These are phyloP conservation scores for Rhinatrema bivittatum DNA, from an alignment of 2,797 vertebrate species.

Conservation along the genomic window DNA sequence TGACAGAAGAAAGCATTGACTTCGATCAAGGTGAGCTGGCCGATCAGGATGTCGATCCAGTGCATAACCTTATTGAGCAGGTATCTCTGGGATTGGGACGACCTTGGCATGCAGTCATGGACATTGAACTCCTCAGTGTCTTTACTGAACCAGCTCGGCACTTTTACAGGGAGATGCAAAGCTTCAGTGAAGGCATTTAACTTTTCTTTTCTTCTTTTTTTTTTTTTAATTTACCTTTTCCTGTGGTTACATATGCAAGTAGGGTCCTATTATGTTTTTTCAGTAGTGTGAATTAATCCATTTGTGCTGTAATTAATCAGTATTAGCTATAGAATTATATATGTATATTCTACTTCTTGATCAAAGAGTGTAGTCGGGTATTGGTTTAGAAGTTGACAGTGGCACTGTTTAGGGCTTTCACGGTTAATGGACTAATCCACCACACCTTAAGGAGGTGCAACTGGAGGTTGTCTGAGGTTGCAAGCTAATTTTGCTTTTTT, in stretches of 20 bases:
- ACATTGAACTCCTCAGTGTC: constrained; percentile 79
- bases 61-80: constrained; percentile 93
- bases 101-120: constrained; percentile 87
- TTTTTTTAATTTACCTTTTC: constrained; percentile 51
- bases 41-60: constrained; percentile 85
- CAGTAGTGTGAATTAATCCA: constrained; percentile 78
- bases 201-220: constrained; percentile 29
- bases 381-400: constrained; percentile 80
- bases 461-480: constrained; percentile 58
- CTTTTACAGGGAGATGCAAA: constrained; percentile 92
- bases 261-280: constrained; percentile 65
- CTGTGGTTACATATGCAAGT: constrained; percentile 76
- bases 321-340: constrained; percentile 84
- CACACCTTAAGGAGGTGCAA: constrained; percentile 43
- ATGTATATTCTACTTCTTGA: constrained; percentile 86
- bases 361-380: constrained; percentile 76
- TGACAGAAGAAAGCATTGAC: constrained; percentile 96
- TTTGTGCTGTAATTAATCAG: constrained; percentile 87
- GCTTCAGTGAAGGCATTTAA: constrained; percentile 93
- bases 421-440: constrained; percentile 64
- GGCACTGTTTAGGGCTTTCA: constrained; percentile 68
- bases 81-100: constrained; percentile 88
- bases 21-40: constrained; percentile 89
- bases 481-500: constrained; percentile 58
- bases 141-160: constrained; percentile 91